A percentile compares a stretch with the other conserved stretches of the same genome.
These are phyloP conservation scores for Plutella xylostella DNA, from an alignment of 2,888 invertebrate genomes.

Conservation along the genomic window DNA sequence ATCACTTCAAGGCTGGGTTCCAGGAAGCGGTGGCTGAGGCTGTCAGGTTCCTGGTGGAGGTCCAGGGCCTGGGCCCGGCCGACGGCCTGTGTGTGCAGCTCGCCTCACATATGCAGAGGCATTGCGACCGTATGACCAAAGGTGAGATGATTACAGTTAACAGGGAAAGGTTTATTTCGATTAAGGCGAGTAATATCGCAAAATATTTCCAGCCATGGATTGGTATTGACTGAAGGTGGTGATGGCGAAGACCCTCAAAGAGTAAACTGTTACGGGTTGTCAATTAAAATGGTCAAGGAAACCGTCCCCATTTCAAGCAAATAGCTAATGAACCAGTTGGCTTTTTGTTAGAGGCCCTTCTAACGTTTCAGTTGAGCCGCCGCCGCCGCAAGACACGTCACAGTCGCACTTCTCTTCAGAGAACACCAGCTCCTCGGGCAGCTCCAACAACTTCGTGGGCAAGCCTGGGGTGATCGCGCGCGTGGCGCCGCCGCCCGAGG, in stretches of 20 bases:
- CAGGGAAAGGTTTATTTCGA: no score
- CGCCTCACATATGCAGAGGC: slow-evolving; percentile 85
- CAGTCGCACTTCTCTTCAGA: slow-evolving; percentile 53
- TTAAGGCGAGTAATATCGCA: no score
- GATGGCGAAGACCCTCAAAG: no score
- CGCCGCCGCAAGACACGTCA: slow-evolving; percentile 37
- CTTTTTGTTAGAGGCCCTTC: no score
- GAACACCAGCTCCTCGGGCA: slow-evolving; percentile 69
- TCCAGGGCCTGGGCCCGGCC: slow-evolving; percentile 82
- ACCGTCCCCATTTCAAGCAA: no score
- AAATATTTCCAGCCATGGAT: no score
- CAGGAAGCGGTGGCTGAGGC: slow-evolving; percentile 93
- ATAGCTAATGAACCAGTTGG: no score
- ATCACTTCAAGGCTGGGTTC: slow-evolving; percentile 84
- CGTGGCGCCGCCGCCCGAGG: background rate
- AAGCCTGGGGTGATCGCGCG: slow-evolving; percentile 33
- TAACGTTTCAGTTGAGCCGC: slow-evolving; percentile 30
- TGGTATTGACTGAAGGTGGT: no score
- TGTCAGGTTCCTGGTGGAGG: slow-evolving; percentile 89
- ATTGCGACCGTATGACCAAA: slow-evolving; percentile 76
- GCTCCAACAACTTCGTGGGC: slow-evolving; percentile 41
- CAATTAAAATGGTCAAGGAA: no score
- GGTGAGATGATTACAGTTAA: no score
- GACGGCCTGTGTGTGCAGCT: slow-evolving; percentile 87
- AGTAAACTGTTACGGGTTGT: no score